Evolutionary conservation across 1,140 invertebrate species (phyloP), one percentile per base, ranked within the genome.

Genomic region (Nephila pilipes): DNA sequence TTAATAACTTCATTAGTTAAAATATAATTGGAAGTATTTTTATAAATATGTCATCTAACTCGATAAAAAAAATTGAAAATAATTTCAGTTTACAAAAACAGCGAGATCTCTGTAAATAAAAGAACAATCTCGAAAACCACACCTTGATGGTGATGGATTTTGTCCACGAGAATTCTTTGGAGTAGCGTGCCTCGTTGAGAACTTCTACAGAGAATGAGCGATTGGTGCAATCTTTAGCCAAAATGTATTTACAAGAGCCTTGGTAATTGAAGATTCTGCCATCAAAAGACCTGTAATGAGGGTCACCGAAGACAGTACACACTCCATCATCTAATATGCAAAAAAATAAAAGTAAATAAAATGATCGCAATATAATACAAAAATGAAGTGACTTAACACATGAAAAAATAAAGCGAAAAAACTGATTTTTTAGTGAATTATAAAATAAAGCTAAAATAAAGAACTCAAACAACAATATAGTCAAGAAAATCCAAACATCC

Each of bases 221-320:
- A 75, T 96, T 97, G 6, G 96, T 95, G 94, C 98, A 99, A 95
- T 99, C 98, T 57, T 97, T 96, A 10, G 97, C 97, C 79, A 99
- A 95, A 85, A 98, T 97, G 95, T 99, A 99, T 95, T 98, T 98
- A 95, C 98, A 99, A 0, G 97, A 97, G 20, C 98, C 98, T 95
- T 98, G 98, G 95, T 99, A 99, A 94, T 97, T 98, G 95, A 97
- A 98, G 93, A 98, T 97, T 94, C 97, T 97, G 29, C 98, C 98
- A 95, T 99, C 98, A 95, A 99, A 99, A 10, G 98, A 99, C 94
- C 97, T 97, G 95, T 99, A 99, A 95, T 99, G 98, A 0, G 98
- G 98, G 95, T 99, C 98, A 1, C 98, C 98, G 95, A 98, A 99
- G 0, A 98, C 98, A 0, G 98, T 98, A 95, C 98, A 99, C 0